phyloP scores from a whole-genome alignment of 2,113 vertebrate genomes.

The Lanius collurio region DNA sequence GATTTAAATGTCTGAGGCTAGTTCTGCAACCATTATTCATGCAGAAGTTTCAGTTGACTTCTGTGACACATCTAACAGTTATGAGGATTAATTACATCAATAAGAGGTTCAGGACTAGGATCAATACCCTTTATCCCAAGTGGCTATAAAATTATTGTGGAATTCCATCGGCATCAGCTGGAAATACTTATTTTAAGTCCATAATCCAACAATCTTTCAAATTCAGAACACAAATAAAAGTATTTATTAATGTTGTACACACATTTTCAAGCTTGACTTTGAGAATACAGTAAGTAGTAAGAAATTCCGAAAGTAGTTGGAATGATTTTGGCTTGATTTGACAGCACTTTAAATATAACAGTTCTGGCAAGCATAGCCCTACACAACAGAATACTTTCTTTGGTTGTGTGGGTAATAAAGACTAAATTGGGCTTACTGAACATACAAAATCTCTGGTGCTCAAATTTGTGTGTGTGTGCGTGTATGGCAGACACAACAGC shows the following conservation, averaged over 20 bases:
- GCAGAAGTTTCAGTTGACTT: background rate
- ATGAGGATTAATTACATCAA: conserved; percentile 6
- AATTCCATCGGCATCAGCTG: background rate
- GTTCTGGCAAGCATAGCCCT: background rate
- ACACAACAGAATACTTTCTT: background rate
- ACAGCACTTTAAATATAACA: background rate
- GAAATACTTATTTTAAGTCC: conserved; percentile 4
- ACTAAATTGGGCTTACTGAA: background rate
- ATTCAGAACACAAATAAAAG: background rate
- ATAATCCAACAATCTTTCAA: conserved; percentile 7
- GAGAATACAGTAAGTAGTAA: background rate
- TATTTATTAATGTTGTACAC: background rate
- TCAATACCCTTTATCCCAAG: background rate
- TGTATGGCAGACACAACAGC: background rate
- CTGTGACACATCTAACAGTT: background rate
- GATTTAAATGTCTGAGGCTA: background rate
- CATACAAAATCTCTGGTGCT: background rate
- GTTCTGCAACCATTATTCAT: background rate
- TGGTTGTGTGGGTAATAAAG: background rate
- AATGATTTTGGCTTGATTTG: background rate
- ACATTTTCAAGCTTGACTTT: background rate
- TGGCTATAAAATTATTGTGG: background rate
- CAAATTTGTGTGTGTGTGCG: background rate
- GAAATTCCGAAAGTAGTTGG: background rate
- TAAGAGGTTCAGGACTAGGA: background rate